Conservation (phyloP, 2,113 vertebrate species). For the Paradoxurus hermaphroditus region DNA sequence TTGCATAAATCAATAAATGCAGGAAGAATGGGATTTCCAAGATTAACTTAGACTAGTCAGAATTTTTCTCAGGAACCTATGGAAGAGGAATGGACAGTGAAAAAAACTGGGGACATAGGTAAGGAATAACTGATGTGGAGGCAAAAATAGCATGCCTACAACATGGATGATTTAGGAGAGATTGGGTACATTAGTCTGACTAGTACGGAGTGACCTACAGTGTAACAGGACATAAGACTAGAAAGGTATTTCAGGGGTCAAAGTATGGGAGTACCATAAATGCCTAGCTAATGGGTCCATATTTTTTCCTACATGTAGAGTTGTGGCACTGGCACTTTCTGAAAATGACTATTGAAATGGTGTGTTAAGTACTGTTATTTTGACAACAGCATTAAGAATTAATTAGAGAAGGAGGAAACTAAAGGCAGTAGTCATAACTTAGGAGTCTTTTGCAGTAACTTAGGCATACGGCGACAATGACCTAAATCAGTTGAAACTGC, state of each 20-base stretch:
- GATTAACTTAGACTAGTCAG: neutral
- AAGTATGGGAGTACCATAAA: neutral
- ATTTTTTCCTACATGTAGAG: neutral
- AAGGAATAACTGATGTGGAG: neutral
- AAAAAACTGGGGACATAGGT: neutral
- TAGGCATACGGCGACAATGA: neutral
- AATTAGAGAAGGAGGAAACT: neutral
- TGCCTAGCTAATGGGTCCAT: neutral
- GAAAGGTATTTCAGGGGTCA: neutral
- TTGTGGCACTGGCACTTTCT: neutral
- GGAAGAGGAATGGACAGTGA: neutral
- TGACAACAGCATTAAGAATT: conserved; percentile 2
- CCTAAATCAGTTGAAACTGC: neutral
- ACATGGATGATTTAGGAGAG: neutral
- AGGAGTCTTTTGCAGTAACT: neutral
- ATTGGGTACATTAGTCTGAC: neutral
- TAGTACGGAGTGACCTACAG: neutral
- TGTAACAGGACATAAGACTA: neutral
- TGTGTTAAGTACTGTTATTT: neutral
- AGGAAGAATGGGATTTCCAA: neutral
- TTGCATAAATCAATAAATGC: neutral
- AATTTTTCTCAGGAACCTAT: neutral
- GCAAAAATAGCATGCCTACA: neutral
- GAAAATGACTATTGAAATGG: neutral
- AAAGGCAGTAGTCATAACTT: neutral